Evolutionary conservation across 2,888 invertebrate genomes (phyloP), one percentile per base, ranked within the genome.

Genomic region (Drosophila parthenogenetica): DNA sequence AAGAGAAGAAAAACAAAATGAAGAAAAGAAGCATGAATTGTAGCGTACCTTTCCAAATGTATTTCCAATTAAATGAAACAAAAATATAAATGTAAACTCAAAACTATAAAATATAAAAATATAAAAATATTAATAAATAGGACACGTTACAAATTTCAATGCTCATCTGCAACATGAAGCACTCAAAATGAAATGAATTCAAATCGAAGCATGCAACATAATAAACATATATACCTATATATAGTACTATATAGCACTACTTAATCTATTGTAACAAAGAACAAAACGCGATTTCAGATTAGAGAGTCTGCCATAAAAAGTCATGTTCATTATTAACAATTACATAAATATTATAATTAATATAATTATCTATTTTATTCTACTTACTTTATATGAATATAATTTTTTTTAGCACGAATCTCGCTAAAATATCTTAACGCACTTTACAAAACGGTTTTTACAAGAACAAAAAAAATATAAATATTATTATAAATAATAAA

Each of bases 311-410:
- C 76, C 76, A 77, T 77, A 75, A 73, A 68, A 73, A 77, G 76
- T 77, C 76, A 77, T 77, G 77, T 77, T 77, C 74, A 78, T 69
- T 73, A 74, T 73, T 67, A 78, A 73, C 74, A 73, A 61, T 61
- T 61, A 70, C 53, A 61, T 55, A 45, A 45, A 55, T 57, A 66
- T 59, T 57, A 63, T 51, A 55, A 40, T 58, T 50, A 43, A 37
- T 58, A 50, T 69, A 48, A 77, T 59, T 69, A 74, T 57, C 40
- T 57, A 59, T 57, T 64, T 62, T 63, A 68, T 59, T 22, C 46
- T 50, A 29, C 25, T 29, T 29, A 29, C 29, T 29, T 29, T 29
- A 29, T 29, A 29, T 29, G 8, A 29, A 29, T 29, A 29, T 29
- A 29, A 22, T 40, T 77, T 69, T 63, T 73, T 76, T 68, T 64